A percentile compares a stretch with the other conserved stretches of the same genome.
Evolutionary conservation across 2,888 invertebrate species (phyloP).

Genomic region (Caenorhabditis parvicauda): DNA sequence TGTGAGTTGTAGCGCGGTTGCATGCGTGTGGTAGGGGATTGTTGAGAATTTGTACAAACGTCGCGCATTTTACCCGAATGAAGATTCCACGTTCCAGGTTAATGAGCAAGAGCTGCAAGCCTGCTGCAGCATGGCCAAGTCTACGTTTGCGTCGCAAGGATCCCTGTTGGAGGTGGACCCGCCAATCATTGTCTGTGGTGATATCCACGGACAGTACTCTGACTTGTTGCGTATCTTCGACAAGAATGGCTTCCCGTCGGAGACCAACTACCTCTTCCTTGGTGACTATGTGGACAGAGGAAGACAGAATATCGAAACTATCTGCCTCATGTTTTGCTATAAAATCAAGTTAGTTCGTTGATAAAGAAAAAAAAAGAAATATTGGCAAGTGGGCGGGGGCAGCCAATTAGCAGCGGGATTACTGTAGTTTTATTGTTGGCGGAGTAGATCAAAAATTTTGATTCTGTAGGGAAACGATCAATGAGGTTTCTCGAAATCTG

Average conservation of each 20-base stretch:
- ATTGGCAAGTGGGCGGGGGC: too few relatives aligned
- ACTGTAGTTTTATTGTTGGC: too few relatives aligned
- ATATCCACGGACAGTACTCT: slow-evolving; percentile 54
- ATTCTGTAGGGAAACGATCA: too few relatives aligned
- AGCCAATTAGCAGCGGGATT: too few relatives aligned
- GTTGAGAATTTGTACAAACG: too few relatives aligned
- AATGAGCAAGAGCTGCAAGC: slow-evolving; percentile 36
- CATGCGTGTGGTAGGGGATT: slow-evolving; percentile 5
- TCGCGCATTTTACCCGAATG: too few relatives aligned
- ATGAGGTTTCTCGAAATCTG: too few relatives aligned
- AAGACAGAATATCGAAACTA: slow-evolving; percentile 57
- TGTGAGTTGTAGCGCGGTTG: background rate
- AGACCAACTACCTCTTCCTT: slow-evolving; percentile 52
- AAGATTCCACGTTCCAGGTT: too few relatives aligned
- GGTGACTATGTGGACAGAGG: slow-evolving; percentile 57
- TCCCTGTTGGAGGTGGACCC: slow-evolving; percentile 50
- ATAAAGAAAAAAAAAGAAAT: background rate
- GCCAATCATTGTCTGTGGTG: slow-evolving; percentile 53
- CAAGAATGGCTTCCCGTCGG: slow-evolving; percentile 56
- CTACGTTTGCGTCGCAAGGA: slow-evolving; percentile 43
- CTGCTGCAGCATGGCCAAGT: slow-evolving; percentile 41
- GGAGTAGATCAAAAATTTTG: too few relatives aligned
- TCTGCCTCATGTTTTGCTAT: slow-evolving; percentile 54
- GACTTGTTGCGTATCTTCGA: slow-evolving; percentile 54
- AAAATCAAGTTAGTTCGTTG: slow-evolving; percentile 32